A percentile compares a stretch with the other conserved stretches of the same genome.
Evolutionary conservation across 1,140 invertebrate species (phyloP).

Genomic region (Mamestra configurata): DNA sequence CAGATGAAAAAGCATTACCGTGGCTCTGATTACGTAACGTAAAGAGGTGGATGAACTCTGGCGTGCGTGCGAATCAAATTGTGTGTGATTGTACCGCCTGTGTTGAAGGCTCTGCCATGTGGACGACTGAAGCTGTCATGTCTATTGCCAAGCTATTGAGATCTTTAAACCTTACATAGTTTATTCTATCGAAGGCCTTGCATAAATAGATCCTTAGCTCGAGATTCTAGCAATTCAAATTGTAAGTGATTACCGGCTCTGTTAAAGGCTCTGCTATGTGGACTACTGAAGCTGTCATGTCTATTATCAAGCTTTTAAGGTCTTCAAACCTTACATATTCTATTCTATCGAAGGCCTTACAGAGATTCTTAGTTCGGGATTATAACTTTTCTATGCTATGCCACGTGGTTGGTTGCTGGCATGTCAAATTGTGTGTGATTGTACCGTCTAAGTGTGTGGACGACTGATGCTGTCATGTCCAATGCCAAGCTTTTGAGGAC

Average conservation of each 20-base stretch:
- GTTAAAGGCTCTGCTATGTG: neutral
- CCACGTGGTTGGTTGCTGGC: too few species aligned
- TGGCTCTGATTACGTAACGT: conserved; percentile 46
- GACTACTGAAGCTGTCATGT: neutral
- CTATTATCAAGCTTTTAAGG: neutral
- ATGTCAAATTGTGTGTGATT: too few species aligned
- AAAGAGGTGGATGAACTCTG: conserved; percentile 43
- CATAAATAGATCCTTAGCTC: too few species aligned
- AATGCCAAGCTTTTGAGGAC: neutral
- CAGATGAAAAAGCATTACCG: conserved; percentile 49
- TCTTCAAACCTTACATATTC: neutral
- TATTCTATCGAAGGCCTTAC: too few species aligned
- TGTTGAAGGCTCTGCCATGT: neutral
- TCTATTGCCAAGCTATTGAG: neutral
- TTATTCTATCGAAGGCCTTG: too few species aligned
- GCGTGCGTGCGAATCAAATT: conserved; percentile 53
- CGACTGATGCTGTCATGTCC: neutral
- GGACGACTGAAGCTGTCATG: neutral
- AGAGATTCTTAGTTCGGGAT: too few species aligned
- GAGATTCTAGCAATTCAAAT: conserved; percentile 53
- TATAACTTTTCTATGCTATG: conserved; percentile 21
- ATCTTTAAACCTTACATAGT: neutral
- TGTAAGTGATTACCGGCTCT: conserved; percentile 24
- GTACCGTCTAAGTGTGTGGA: too few species aligned
- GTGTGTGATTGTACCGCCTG: conserved; percentile 25